Evolutionary conservation across 2,113 vertebrate genomes (phyloP).

Genomic region (Neodontobutis hainanensis): DNA sequence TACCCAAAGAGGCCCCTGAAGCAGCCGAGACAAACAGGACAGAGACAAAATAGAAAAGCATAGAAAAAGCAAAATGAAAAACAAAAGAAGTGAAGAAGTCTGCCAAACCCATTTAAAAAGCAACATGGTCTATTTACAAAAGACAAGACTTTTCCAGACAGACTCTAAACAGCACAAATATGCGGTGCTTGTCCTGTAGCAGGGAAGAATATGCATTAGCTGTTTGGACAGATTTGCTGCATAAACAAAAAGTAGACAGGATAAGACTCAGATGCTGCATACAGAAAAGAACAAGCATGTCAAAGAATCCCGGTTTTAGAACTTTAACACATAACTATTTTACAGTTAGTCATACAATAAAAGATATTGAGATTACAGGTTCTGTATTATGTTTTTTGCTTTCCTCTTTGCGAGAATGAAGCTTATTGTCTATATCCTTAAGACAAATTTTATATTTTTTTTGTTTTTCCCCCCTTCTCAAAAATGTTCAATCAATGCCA

Average conservation of each 20-base stretch:
- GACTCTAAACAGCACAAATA: conserved; percentile 8
- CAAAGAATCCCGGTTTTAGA: not conserved
- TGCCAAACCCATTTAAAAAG: not conserved
- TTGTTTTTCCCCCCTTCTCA: no score
- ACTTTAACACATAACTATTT: no score
- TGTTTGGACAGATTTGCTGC: conserved; percentile 8
- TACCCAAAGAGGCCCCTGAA: conserved; percentile 90
- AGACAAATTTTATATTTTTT: no score
- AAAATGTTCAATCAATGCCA: no score
- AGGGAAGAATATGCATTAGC: conserved; percentile 8
- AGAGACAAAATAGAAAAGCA: conserved; percentile 76
- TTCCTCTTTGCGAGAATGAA: no score
- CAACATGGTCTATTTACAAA: not conserved
- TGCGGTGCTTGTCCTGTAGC: not conserved
- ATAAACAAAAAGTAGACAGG: conserved; percentile 20
- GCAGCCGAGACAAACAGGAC: conserved; percentile 76
- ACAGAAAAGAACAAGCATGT: not conserved
- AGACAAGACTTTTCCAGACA: not conserved
- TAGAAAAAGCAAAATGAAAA: conserved; percentile 43
- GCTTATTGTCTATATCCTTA: no score
- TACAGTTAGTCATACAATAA: no score
- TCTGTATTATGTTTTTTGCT: no score
- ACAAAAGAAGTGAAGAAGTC: conserved; percentile 15
- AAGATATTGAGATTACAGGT: no score
- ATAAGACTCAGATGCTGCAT: conserved; percentile 2